Evolutionary conservation across 2,797 vertebrate genomes (phyloP).

Genomic region (Crax fasciolata): DNA sequence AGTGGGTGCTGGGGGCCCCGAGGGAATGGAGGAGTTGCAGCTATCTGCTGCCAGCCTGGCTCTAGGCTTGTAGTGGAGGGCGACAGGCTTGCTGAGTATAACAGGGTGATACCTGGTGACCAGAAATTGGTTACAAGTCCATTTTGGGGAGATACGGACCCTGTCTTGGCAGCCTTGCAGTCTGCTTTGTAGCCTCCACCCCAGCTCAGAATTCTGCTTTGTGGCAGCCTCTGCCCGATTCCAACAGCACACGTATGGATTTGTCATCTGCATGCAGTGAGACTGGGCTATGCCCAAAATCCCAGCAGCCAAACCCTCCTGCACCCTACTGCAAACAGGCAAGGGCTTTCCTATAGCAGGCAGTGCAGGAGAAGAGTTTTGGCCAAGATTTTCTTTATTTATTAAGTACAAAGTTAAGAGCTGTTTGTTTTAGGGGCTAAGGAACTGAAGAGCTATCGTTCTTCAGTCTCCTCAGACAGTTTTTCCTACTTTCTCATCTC

Average conservation of each 20-base stretch:
- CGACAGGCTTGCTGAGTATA: neutral
- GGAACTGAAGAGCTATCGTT: neutral
- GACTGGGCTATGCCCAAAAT: neutral
- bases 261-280: neutral
- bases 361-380: neutral
- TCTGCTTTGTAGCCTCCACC: neutral
- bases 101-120: neutral
- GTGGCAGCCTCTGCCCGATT: neutral
- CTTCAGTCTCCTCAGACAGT: neutral
- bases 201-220: neutral
- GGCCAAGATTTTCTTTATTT: neutral
- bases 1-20: fast-evolving
- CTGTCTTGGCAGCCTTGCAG: neutral
- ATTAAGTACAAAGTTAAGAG: neutral
- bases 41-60: neutral
- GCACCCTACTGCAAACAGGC: neutral
- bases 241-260: neutral
- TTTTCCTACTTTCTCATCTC: neutral
- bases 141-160: neutral
- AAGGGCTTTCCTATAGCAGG: neutral
- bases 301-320: neutral
- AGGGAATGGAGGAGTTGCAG: neutral
- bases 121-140: neutral
- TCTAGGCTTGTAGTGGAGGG: neutral
- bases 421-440: neutral